Conservation (phyloP, 2,888 invertebrate genomes). For the Erebia epiphron region DNA sequence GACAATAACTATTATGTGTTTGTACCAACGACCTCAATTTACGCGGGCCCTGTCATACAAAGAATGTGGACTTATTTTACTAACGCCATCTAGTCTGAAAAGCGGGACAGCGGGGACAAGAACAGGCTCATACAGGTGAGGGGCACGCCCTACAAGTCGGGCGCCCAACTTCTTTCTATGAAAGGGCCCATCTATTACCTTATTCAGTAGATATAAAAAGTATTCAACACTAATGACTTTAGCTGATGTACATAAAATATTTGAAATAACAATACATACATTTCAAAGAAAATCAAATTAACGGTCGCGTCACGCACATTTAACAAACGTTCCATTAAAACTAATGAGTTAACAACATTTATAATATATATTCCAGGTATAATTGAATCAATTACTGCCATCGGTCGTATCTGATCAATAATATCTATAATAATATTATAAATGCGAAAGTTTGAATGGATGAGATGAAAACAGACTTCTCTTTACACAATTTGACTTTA, state of each 20-base stretch:
- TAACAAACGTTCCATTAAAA: slow-evolving; percentile 20
- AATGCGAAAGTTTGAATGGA: too few relatives aligned
- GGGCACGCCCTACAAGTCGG: too few relatives aligned
- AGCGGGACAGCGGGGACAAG: too few relatives aligned
- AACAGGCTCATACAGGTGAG: too few relatives aligned
- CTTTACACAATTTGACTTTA: not conserved
- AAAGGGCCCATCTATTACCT: too few relatives aligned
- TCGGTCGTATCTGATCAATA: slow-evolving; percentile 6
- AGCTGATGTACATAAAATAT: not conserved
- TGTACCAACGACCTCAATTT: too few relatives aligned
- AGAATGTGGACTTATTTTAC: too few relatives aligned
- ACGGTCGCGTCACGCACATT: not conserved
- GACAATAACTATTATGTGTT: too few relatives aligned
- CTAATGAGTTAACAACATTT: slow-evolving; percentile 23
- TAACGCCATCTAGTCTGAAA: too few relatives aligned
- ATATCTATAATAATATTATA: not conserved
- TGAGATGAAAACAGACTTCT: too few relatives aligned
- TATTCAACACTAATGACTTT: not conserved
- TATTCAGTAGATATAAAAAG: not conserved
- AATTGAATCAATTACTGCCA: slow-evolving; percentile 16
- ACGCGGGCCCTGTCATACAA: too few relatives aligned
- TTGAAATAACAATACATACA: slow-evolving; percentile 1
- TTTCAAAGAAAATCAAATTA: slow-evolving; percentile 13
- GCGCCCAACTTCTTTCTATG: too few relatives aligned
- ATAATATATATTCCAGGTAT: slow-evolving; percentile 11